phyloP scores from a whole-genome alignment of 2,113 vertebrate species.

The Microcebus tavaratra region DNA sequence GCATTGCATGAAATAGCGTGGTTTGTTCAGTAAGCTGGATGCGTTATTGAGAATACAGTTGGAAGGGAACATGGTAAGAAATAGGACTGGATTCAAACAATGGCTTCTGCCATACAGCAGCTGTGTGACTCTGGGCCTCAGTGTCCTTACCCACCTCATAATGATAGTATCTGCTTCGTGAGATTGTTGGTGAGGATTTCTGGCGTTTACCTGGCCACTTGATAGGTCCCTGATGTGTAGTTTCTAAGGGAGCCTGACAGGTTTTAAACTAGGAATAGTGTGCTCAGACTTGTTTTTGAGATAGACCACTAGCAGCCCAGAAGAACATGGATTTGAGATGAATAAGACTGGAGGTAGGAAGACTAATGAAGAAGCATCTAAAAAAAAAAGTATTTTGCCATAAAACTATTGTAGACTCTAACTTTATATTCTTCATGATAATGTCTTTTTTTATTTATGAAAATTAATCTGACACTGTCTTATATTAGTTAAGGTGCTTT shows the following conservation, averaged over 20 bases:
- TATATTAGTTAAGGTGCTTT: neutral
- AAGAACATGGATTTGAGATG: neutral
- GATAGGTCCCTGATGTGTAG: neutral
- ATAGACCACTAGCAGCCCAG: neutral
- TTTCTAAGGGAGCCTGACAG: neutral
- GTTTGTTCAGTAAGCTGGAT: rapidly evolving
- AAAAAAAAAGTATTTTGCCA: neutral
- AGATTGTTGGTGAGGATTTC: neutral
- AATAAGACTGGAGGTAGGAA: neutral
- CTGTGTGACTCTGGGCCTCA: neutral
- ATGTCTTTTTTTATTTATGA: neutral
- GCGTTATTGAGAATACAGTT: neutral
- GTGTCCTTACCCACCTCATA: neutral
- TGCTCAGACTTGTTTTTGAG: neutral
- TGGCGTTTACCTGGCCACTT: neutral
- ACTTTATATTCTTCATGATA: neutral
- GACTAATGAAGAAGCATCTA: neutral
- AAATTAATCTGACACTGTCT: neutral
- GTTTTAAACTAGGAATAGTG: neutral
- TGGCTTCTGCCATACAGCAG: neutral
- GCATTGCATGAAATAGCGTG: rapidly evolving
- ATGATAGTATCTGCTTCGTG: neutral
- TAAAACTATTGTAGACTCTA: neutral
- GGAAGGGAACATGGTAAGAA: neutral
- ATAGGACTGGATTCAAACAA: neutral